Base-by-base conservation (phyloP, 2,888 invertebrate genomes). In the Drosophila anomalipes region DNA sequence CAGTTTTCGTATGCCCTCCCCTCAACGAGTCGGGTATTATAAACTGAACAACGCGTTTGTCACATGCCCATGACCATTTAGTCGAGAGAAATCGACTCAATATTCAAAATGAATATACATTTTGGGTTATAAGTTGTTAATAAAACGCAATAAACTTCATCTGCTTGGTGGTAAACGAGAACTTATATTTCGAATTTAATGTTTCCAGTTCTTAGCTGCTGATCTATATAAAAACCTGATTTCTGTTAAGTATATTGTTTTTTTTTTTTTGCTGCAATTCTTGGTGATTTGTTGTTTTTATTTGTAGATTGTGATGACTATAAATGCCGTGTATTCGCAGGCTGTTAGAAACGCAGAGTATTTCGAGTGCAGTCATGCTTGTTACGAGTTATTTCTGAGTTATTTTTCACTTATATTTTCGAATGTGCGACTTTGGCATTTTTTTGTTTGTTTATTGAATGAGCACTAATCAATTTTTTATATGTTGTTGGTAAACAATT, bases 381-480 rank as follows among this genome's bases (percentile, higher is more conserved):
- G 19, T 33, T 12, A 26, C 52, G 57, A n/a, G 10, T 32, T 12
- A 58, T 41, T 47, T 67, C 41, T 37, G 10, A 54, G 61, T 54
- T 69, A 51, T 51, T 63, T 70, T 53, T 32, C 26, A 62, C 37
- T 56, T 63, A n/a, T 33, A 51, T 60, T 44, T 22, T 44, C 4
- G n/a, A 37, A 41, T 54, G 54, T 65, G 74, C 59, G 53, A 65
- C 61, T 73, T 78, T 79, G 64, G 54, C 59, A 62, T 54, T 54
- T 53, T 47, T 53, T 51, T 44, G 53, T 53, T 57, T 68, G 47
- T 33, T 70, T 51, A 37, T 71, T 69, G 59, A 75, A 61, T 67
- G 70, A 52, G 52, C 79, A 68, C 60, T 70, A 68, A 63, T 75
- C 57, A 71, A 71, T 70, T 52, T 77, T 35, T 44, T 44, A 56